A percentile compares a stretch with the other conserved stretches of the same genome.
Conservation (phyloP, 2,888 invertebrate genomes). For the Erpobdella octoculata region DNA sequence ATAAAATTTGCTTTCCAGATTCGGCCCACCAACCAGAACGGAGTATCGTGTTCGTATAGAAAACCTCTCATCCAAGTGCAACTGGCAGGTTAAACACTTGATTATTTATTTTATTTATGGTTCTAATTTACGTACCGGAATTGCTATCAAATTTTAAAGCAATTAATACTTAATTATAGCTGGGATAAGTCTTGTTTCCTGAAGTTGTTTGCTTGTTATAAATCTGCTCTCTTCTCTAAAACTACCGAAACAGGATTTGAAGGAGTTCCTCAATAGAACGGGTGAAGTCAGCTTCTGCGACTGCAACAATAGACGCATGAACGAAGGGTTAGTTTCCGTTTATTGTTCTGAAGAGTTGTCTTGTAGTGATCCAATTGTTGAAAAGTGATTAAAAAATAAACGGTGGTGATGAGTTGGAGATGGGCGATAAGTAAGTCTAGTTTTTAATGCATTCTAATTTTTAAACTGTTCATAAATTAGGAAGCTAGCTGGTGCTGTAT, state of each 20-base stretch:
- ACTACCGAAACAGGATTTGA: slow-evolving; percentile 57
- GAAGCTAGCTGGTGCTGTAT: background rate
- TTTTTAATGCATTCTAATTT: background rate
- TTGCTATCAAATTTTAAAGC: background rate
- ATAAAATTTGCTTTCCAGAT: slow-evolving; percentile 57
- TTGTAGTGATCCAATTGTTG: too few relatives aligned
- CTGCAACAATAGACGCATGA: slow-evolving; percentile 25
- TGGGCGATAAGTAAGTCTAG: background rate
- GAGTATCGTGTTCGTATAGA: slow-evolving; percentile 89
- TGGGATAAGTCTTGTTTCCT: too few relatives aligned
- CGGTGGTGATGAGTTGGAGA: too few relatives aligned
- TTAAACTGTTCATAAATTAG: background rate
- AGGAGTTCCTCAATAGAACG: slow-evolving; percentile 21
- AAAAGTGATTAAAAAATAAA: too few relatives aligned
- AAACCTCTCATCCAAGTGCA: slow-evolving; percentile 91
- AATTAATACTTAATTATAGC: too few relatives aligned
- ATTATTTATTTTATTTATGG: background rate
- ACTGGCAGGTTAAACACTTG: slow-evolving; percentile 66
- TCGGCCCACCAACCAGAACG: slow-evolving; percentile 92
- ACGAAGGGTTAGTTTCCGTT: slow-evolving; percentile 21
- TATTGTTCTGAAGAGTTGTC: too few relatives aligned
- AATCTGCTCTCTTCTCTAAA: background rate
- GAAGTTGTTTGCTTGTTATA: too few relatives aligned
- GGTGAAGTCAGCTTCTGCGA: slow-evolving; percentile 25
- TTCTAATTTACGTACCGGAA: background rate